These are phyloP conservation scores for Falcaria lacertinaria DNA, from an alignment of 2,888 invertebrate species.

Conservation along the genomic window DNA sequence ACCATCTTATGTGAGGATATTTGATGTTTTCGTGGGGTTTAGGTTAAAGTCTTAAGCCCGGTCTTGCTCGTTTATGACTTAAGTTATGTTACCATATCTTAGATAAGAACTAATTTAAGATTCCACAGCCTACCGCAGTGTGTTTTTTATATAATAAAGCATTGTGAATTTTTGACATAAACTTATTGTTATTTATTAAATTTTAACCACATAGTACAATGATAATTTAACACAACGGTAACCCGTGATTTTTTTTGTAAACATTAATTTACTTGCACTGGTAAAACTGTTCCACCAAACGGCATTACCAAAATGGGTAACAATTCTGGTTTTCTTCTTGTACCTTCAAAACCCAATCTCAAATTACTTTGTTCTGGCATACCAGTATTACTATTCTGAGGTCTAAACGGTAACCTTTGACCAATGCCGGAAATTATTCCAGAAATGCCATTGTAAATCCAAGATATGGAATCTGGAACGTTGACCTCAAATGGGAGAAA, in stretches of 20 bases:
- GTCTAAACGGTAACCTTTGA: conserved; percentile 46
- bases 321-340: background rate
- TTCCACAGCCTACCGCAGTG: conserved; percentile 11
- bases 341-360: conserved; percentile 7
- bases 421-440: conserved; percentile 53
- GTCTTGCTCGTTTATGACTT: conserved; percentile 25
- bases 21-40: no score
- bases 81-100: conserved; percentile 28
- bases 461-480: conserved; percentile 78
- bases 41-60: conserved; percentile 66
- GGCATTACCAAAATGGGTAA: conserved; percentile 47
- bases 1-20: no score
- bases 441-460: conserved; percentile 56
- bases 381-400: conserved; percentile 16
- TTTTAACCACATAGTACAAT: no score
- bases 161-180: conserved; percentile 3
- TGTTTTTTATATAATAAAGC: conserved; percentile 25
- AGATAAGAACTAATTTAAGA: conserved; percentile 16
- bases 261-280: conserved; percentile 19
- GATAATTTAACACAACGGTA: no score
- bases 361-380: conserved; percentile 19
- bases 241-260: background rate
- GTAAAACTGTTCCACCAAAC: conserved; percentile 21
- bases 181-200: no score
- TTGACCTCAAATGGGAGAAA: conserved; percentile 82